Percentiles rank a stretch among this genome's conserved stretches.
Evolutionary conservation across 1,140 invertebrate species (phyloP).

Genomic region (Drosophila pruinosa): DNA sequence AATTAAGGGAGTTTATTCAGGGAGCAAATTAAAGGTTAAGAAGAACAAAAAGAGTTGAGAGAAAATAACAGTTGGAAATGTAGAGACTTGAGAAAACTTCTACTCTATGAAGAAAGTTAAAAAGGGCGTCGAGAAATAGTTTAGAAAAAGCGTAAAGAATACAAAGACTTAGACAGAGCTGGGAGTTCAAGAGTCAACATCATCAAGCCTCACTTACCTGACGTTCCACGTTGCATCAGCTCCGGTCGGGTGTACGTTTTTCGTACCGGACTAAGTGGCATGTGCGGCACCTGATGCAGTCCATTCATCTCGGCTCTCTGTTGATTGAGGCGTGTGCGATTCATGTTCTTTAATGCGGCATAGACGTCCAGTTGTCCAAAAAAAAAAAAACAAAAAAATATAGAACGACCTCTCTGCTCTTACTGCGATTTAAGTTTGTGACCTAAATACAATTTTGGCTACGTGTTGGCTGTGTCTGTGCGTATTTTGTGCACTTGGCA

Average conservation of each 20-base stretch:
- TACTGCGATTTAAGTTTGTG: neutral
- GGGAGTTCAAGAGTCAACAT: too few species aligned
- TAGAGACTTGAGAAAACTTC: too few species aligned
- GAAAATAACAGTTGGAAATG: too few species aligned
- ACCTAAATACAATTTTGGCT: neutral
- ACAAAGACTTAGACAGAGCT: too few species aligned
- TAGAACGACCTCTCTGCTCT: neutral
- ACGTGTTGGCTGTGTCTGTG: neutral
- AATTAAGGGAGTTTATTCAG: too few species aligned
- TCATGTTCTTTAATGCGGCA: constrained; percentile 15
- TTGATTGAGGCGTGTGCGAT: constrained; percentile 33
- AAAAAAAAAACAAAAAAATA: neutral
- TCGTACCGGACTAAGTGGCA: constrained; percentile 16
- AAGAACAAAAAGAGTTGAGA: too few species aligned
- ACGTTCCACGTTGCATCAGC: constrained; percentile 23
- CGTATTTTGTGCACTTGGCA: neutral
- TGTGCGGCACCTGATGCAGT: constrained; percentile 28
- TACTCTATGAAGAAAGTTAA: too few species aligned
- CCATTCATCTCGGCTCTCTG: constrained; percentile 34
- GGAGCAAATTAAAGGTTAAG: neutral
- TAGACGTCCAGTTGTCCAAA: neutral
- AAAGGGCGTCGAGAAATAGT: too few species aligned
- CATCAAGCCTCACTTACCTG: constrained; percentile 3
- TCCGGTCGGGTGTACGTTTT: constrained; percentile 48
- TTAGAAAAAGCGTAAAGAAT: too few species aligned